These are phyloP conservation scores for Stratiomys singularior DNA, from an alignment of 2,888 invertebrate genomes.

Conservation along the genomic window DNA sequence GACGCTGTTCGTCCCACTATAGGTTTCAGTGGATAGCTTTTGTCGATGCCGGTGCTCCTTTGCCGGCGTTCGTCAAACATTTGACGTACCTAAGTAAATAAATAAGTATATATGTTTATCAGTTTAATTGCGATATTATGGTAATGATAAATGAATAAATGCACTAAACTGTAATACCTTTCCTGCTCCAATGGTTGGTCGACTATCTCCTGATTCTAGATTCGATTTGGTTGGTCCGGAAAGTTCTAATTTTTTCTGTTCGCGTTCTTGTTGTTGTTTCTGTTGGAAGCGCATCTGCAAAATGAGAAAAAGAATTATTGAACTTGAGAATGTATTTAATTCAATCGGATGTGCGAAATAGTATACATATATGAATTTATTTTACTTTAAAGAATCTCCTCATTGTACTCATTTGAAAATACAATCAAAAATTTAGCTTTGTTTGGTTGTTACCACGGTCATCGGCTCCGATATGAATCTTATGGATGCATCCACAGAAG, in stretches of 20 bases:
- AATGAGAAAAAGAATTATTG: no score
- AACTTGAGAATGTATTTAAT: no score
- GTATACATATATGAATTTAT: no score
- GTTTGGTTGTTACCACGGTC: no score
- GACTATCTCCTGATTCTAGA: slow-evolving; percentile 48
- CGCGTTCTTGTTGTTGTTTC: slow-evolving; percentile 82
- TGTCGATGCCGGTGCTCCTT: slow-evolving; percentile 80
- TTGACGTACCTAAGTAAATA: slow-evolving; percentile 74
- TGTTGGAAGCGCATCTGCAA: slow-evolving; percentile 83
- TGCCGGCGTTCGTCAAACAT: slow-evolving; percentile 85
- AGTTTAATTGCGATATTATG: not conserved
- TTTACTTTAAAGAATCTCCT: no score
- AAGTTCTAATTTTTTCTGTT: slow-evolving; percentile 78
- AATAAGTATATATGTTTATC: no score
- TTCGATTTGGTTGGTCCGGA: slow-evolving; percentile 74
- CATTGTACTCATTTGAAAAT: no score
- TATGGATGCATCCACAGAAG: no score
- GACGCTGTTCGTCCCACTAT: slow-evolving; percentile 67
- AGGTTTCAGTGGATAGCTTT: slow-evolving; percentile 84
- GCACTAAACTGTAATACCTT: slow-evolving; percentile 56
- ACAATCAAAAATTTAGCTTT: no score
- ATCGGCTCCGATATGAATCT: no score
- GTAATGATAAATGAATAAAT: no score
- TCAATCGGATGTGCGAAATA: no score
- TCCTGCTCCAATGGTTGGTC: slow-evolving; percentile 59